Conservation (phyloP, 1,140 invertebrate genomes). For the Listronotus oregonensis region DNA sequence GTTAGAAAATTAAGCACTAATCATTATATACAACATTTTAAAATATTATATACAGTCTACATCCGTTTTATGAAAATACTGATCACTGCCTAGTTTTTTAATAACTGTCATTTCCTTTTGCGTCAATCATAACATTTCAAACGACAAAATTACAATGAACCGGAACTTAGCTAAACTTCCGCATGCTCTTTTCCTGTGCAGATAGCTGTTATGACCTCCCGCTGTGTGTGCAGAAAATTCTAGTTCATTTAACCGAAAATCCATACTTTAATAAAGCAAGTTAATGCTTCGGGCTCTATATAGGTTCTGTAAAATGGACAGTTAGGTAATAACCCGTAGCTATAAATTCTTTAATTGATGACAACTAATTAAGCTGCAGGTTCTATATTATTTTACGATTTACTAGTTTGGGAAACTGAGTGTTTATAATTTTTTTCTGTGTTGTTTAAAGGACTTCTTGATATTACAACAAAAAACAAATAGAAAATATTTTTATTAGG, state of each 20-base stretch:
- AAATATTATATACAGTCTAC: too few relatives aligned
- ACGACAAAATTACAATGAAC: slow-evolving; percentile 28
- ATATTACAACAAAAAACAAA: too few relatives aligned
- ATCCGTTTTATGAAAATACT: too few relatives aligned
- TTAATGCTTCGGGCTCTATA: slow-evolving; percentile 25
- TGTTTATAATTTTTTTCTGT: too few relatives aligned
- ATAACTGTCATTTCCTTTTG: not conserved
- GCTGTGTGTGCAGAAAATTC: slow-evolving; percentile 27
- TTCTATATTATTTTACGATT: too few relatives aligned
- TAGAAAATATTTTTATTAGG: too few relatives aligned
- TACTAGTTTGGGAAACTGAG: too few relatives aligned
- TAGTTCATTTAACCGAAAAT: slow-evolving; percentile 35
- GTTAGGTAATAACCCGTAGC: slow-evolving; percentile 22
- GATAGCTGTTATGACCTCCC: slow-evolving; percentile 27
- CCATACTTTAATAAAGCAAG: slow-evolving; percentile 37
- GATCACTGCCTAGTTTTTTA: not conserved
- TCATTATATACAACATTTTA: too few relatives aligned
- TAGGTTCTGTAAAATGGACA: slow-evolving; percentile 29
- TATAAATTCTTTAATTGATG: slow-evolving; percentile 30
- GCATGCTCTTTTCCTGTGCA: slow-evolving; percentile 16
- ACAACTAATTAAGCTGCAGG: slow-evolving; percentile 10
- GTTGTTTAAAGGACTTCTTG: too few relatives aligned
- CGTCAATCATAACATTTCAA: not conserved
- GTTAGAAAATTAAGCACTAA: too few relatives aligned
- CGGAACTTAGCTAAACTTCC: slow-evolving; percentile 15